Evolutionary conservation across 2,113 vertebrate species (phyloP).

Genomic region (Anolis carolinensis): DNA sequence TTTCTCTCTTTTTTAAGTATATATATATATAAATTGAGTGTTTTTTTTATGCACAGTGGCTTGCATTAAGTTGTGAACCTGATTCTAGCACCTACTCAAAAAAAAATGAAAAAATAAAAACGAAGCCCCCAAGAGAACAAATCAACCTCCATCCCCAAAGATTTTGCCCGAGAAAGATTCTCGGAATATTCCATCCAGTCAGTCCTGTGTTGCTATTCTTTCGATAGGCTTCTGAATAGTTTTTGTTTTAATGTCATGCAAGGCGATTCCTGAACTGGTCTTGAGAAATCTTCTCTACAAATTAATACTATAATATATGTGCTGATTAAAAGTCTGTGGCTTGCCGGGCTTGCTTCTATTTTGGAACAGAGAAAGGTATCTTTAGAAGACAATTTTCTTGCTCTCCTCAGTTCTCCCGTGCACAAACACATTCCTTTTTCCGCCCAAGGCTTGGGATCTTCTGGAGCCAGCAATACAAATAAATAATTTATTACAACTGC

Average conservation of each 20-base stretch:
- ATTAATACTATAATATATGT: slow-evolving; percentile 76
- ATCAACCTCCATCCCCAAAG: slow-evolving; percentile 49
- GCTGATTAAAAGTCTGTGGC: slow-evolving; percentile 72
- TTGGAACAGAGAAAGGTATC: slow-evolving; percentile 80
- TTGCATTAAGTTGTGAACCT: slow-evolving; percentile 78
- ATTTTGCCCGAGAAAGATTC: slow-evolving; percentile 81
- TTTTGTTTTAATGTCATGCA: slow-evolving; percentile 90
- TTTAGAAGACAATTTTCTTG: slow-evolving; percentile 83
- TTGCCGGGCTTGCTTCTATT: slow-evolving; percentile 61
- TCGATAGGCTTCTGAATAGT: slow-evolving; percentile 75
- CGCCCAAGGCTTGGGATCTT: slow-evolving; percentile 78
- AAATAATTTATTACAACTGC: slow-evolving; percentile 92
- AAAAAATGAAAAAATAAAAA: slow-evolving; percentile 47
- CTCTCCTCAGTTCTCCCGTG: slow-evolving; percentile 74
- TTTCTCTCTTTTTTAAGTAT: slow-evolving; percentile 51
- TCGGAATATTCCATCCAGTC: slow-evolving; percentile 76
- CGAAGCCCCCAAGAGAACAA: slow-evolving; percentile 31
- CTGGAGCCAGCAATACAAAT: slow-evolving; percentile 81
- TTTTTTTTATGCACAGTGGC: slow-evolving; percentile 89
- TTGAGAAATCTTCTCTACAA: slow-evolving; percentile 89
- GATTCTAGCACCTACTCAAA: slow-evolving; percentile 91
- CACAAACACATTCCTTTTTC: slow-evolving; percentile 81
- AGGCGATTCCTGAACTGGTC: slow-evolving; percentile 83
- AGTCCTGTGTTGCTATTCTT: slow-evolving; percentile 62
- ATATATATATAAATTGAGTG: slow-evolving; percentile 71